Conservation (phyloP, 2,888 invertebrate species). For the Cheilosia vernalis region DNA sequence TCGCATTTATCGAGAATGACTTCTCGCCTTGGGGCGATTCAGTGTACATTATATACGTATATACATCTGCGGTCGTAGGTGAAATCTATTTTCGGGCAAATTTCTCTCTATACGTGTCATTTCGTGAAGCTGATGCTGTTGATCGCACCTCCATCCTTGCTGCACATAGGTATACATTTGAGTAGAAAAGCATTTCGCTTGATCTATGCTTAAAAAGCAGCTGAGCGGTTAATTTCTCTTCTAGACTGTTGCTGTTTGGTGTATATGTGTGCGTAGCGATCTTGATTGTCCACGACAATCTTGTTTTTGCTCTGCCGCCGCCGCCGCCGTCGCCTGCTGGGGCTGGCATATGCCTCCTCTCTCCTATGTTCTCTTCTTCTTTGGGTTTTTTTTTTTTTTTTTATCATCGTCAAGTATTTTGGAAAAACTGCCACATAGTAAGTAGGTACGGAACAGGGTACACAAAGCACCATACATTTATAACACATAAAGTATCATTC, state of each 20-base stretch:
- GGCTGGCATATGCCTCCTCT: constrained; percentile 21
- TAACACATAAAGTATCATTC: constrained; percentile 59
- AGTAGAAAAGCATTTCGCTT: constrained; percentile 43
- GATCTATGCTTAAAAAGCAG: constrained; percentile 45
- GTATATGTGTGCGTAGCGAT: constrained; percentile 48
- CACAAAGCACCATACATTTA: constrained; percentile 19
- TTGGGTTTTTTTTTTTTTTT: neutral
- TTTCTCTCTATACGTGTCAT: constrained; percentile 51
- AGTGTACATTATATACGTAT: no score
- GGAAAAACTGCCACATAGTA: constrained; percentile 68
- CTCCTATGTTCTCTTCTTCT: constrained; percentile 1
- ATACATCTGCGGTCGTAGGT: constrained; percentile 49
- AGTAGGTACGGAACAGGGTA: neutral
- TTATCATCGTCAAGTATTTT: constrained; percentile 62
- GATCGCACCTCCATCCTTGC: constrained; percentile 15
- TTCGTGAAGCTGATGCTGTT: constrained; percentile 6
- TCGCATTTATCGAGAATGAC: constrained; percentile 13
- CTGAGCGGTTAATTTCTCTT: constrained; percentile 69
- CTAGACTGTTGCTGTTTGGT: constrained; percentile 4
- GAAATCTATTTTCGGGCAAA: constrained; percentile 66
- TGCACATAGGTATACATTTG: constrained; percentile 32
- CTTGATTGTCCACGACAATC: constrained; percentile 69
- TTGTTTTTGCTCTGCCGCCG: constrained; percentile 44
- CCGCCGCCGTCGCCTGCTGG: constrained; percentile 16
- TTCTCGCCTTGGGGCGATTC: neutral